Evolutionary conservation across 2,888 invertebrate genomes (phyloP), one percentile per base, ranked within the genome.

Genomic region (Tanytarsus gracilentus): DNA sequence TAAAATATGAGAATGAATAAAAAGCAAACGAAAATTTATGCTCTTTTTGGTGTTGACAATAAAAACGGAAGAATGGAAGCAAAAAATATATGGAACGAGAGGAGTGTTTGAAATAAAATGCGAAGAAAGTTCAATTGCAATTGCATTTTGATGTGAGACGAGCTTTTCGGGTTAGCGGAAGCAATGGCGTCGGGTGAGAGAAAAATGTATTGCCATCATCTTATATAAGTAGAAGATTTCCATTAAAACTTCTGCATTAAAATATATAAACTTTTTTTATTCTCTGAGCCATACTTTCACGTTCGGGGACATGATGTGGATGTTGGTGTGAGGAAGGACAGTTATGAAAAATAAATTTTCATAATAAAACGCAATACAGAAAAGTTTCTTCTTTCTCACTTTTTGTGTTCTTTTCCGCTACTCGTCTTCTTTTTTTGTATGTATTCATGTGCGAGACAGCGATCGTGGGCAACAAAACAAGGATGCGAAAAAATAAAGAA

Each of bases 171-270:
- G 36, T n/a, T n/a, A 9, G n/a, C 33, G n/a, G n/a, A 33, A 33
- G 6, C 33, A 33, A 33, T 33, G 33, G n/a, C 33, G 6, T n/a
- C n/a, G n/a, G n/a, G n/a, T n/a, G n/a, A n/a, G 14, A 36, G 16
- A 8, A 6, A 6, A 36, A 36, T 23, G 23, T 18, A 8, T 18
- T 44, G 4, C 14, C 18, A 44, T 23, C 44, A 44, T 23, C 44
- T 44, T 18, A 44, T 44, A 11, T 44, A 18, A 23, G 23, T 44
- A 11, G 44, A 44, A 21, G 14, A 53, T 58, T 58, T 58, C 58
- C 58, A 58, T 58, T 58, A 58, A 58, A 58, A 58, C 48, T 58
- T 58, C 40, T 29, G 58, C 58, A 58, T 58, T 58, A 39, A 55
- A 58, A 55, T 11, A 11, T 49, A 49, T 44, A 48, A 58, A 58